These are phyloP conservation scores for Saxidomus purpurata DNA, from an alignment of 1,140 invertebrate genomes.

Conservation along the genomic window DNA sequence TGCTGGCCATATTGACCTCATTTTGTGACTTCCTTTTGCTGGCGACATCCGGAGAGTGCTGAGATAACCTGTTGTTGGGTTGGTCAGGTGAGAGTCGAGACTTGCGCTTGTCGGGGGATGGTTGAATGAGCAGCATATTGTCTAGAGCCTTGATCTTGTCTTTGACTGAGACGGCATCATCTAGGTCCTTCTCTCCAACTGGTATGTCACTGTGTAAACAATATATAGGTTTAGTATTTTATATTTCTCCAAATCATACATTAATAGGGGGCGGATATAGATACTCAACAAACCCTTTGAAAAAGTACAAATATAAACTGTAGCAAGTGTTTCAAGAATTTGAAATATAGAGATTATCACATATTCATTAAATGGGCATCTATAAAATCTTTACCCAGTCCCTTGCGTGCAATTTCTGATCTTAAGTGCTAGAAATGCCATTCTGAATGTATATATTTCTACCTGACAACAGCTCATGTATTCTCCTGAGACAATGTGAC, in stretches of 20 bases:
- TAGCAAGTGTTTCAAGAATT: too few species aligned
- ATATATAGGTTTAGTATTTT: background rate
- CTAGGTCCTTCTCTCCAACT: slow-evolving; percentile 46
- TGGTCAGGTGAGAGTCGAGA: slow-evolving; percentile 11
- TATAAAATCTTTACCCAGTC: too few species aligned
- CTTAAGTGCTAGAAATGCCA: too few species aligned
- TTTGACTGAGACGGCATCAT: slow-evolving; percentile 47
- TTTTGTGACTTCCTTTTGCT: slow-evolving; percentile 33
- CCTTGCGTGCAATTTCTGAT: too few species aligned
- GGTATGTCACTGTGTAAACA: slow-evolving; percentile 44
- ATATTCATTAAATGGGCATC: too few species aligned
- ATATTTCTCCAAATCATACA: background rate
- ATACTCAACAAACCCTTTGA: too few species aligned
- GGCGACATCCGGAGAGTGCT: slow-evolving; percentile 25
- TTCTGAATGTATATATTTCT: too few species aligned
- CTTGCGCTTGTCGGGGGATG: slow-evolving; percentile 51
- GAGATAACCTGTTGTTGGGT: slow-evolving; percentile 17
- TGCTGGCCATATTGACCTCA: background rate
- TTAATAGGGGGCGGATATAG: too few species aligned
- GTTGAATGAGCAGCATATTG: slow-evolving; percentile 47
- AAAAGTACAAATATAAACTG: too few species aligned
- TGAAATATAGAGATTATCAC: too few species aligned
- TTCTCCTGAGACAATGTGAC: too few species aligned
- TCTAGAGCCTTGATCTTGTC: slow-evolving; percentile 55
- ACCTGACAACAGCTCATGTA: too few species aligned